Evolutionary conservation across 2,797 vertebrate species (phyloP).

Genomic region (Aldrovandia affinis): DNA sequence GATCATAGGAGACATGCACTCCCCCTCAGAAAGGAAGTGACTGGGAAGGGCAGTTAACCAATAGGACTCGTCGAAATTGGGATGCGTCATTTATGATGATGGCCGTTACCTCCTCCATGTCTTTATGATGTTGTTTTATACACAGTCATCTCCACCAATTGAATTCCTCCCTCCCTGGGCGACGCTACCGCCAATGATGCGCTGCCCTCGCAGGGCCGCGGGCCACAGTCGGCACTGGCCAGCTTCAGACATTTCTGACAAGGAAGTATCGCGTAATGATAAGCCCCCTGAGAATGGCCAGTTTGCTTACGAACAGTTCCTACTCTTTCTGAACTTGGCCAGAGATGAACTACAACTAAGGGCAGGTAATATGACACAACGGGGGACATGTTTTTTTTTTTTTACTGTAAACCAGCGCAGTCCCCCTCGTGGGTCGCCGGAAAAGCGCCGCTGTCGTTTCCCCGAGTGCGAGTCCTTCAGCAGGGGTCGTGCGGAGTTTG

Average conservation of each 20-base stretch:
- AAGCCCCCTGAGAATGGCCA: not conserved
- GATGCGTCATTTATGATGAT: not conserved
- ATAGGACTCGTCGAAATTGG: not conserved
- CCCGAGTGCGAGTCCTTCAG: conserved; percentile 50
- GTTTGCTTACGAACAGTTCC: not conserved
- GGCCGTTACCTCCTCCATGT: not conserved
- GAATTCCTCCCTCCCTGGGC: too few species aligned
- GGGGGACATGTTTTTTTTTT: not conserved
- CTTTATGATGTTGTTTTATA: too few species aligned
- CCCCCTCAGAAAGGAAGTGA: not conserved
- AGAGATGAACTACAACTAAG: conserved; percentile 1
- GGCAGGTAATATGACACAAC: not conserved
- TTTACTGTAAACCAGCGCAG: not conserved
- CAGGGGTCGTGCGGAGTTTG: conserved; percentile 52
- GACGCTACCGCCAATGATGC: too few species aligned
- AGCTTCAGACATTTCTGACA: too few species aligned
- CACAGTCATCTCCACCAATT: too few species aligned
- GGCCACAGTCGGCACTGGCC: too few species aligned
- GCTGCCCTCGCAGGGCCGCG: too few species aligned
- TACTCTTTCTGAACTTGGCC: not conserved
- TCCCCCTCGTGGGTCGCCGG: too few species aligned
- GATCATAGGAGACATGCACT: not conserved
- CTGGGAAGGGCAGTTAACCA: not conserved
- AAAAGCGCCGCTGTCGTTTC: not conserved
- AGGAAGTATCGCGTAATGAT: too few species aligned